Evolutionary conservation across 1,140 invertebrate species (phyloP).

Genomic region (Triops cancriformis): DNA sequence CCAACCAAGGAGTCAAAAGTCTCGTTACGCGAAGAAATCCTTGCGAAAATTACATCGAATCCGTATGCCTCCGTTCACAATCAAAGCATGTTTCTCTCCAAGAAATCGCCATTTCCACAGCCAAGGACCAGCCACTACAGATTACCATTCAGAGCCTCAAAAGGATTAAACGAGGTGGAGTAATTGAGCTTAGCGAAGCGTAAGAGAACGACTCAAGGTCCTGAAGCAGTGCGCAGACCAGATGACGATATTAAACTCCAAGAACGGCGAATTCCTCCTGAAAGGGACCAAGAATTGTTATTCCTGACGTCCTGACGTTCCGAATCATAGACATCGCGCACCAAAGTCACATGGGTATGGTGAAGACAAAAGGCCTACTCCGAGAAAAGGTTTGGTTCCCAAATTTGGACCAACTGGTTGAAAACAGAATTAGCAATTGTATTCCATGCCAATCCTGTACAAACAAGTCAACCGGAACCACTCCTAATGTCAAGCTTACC

Average conservation of each 20-base stretch:
- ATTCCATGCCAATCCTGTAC: conserved; percentile 32
- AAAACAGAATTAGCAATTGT: conserved; percentile 32
- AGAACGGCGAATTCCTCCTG: conserved; percentile 16
- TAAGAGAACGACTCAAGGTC: conserved; percentile 8
- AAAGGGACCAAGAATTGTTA: conserved; percentile 27
- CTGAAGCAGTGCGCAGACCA: too few relatives aligned
- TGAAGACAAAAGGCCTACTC: conserved; percentile 36
- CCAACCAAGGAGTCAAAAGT: conserved; percentile 27
- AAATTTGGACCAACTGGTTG: conserved; percentile 34
- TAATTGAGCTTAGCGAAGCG: not conserved
- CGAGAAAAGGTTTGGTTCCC: conserved; percentile 38
- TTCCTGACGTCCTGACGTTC: conserved; percentile 29
- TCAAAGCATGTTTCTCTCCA: not conserved
- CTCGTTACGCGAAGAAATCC: conserved; percentile 26
- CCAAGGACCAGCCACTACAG: conserved; percentile 1
- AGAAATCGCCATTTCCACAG: not conserved
- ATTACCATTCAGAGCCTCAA: not conserved
- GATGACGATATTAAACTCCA: too few relatives aligned
- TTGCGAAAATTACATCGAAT: conserved; percentile 26
- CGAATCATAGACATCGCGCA: conserved; percentile 32
- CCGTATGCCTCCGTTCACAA: not conserved
- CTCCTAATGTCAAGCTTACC: too few relatives aligned
- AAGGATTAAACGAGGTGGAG: not conserved
- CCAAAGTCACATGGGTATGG: conserved; percentile 29
- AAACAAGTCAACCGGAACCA: conserved; percentile 20